A percentile compares a stretch with the other conserved stretches of the same genome.
Evolutionary conservation across 2,888 invertebrate genomes (phyloP).

Genomic region (Ptychoptera contaminata): DNA sequence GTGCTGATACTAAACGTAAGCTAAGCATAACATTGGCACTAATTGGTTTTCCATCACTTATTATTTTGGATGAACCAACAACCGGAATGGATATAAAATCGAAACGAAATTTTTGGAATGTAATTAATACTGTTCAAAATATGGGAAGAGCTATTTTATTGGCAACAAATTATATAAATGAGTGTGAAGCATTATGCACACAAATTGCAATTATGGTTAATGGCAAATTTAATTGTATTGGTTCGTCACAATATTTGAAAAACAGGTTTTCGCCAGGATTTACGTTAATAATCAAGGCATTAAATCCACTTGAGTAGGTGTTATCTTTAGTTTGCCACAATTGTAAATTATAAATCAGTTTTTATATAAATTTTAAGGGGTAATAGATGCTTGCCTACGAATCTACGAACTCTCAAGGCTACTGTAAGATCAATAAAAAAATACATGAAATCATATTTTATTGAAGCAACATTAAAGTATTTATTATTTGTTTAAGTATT

Average conservation of each 20-base stretch:
- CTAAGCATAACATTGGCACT: slow-evolving; percentile 55
- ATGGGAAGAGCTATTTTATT: slow-evolving; percentile 60
- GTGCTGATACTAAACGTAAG: slow-evolving; percentile 61
- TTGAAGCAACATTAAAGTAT: no score
- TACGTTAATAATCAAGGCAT: slow-evolving; percentile 26
- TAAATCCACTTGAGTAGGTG: background rate
- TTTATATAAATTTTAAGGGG: no score
- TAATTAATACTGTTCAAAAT: slow-evolving; percentile 48
- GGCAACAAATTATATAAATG: slow-evolving; percentile 78
- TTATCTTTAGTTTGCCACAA: background rate
- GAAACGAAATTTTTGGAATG: slow-evolving; percentile 65
- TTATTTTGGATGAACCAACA: slow-evolving; percentile 53
- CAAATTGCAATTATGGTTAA: slow-evolving; percentile 70
- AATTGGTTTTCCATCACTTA: slow-evolving; percentile 48
- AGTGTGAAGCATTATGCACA: slow-evolving; percentile 70
- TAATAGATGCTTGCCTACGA: no score
- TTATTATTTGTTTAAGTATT: background rate
- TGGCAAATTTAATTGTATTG: slow-evolving; percentile 57
- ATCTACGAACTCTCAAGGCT: background rate
- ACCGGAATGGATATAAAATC: slow-evolving; percentile 35
- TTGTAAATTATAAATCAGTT: no score
- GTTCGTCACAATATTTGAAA: slow-evolving; percentile 60
- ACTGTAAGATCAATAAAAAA: no score
- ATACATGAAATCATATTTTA: no score
- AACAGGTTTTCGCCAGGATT: slow-evolving; percentile 41